Percentiles rank a stretch among this genome's conserved stretches.
These are phyloP conservation scores for Takifugu ocellatus DNA, from an alignment of 2,797 vertebrate genomes.

Conservation along the genomic window DNA sequence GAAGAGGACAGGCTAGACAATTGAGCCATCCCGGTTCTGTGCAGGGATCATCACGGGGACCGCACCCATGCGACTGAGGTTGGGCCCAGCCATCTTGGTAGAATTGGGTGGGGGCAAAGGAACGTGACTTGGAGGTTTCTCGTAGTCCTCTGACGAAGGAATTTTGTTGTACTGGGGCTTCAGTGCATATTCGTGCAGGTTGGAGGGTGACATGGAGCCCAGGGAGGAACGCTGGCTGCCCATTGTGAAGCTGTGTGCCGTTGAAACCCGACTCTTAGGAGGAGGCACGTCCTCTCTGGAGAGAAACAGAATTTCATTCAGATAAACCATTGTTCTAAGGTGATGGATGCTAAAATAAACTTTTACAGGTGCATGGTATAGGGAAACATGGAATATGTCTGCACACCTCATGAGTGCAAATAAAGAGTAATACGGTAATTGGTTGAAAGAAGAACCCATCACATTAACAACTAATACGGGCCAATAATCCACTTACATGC, in stretches of 20 bases:
- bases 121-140: conserved; percentile 78
- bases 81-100: conserved; percentile 87
- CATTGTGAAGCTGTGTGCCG: conserved; percentile 89
- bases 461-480: conserved; percentile 73
- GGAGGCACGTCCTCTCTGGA: conserved; percentile 94
- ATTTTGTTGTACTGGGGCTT: conserved; percentile 92
- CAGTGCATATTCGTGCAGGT: conserved; percentile 87
- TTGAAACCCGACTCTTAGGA: conserved; percentile 93
- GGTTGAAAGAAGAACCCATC: conserved; percentile 32
- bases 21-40: conserved; percentile 95
- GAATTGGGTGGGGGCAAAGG: conserved; percentile 76
- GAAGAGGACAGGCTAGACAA: conserved; percentile 79
- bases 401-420: not conserved
- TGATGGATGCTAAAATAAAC: no score
- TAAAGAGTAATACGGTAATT: no score
- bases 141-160: conserved; percentile 86
- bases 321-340: not conserved
- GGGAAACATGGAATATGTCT: no score
- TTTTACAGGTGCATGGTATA: no score
- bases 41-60: conserved; percentile 97
- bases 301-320: not conserved
- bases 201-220: conserved; percentile 97
- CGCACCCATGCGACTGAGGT: conserved; percentile 96
- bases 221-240: conserved; percentile 95
- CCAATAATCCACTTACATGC: conserved; percentile 75